A percentile compares a stretch with the other conserved stretches of the same genome.
Conservation (phyloP, 1,140 invertebrate species). For the Tetragnatha versicolor region DNA sequence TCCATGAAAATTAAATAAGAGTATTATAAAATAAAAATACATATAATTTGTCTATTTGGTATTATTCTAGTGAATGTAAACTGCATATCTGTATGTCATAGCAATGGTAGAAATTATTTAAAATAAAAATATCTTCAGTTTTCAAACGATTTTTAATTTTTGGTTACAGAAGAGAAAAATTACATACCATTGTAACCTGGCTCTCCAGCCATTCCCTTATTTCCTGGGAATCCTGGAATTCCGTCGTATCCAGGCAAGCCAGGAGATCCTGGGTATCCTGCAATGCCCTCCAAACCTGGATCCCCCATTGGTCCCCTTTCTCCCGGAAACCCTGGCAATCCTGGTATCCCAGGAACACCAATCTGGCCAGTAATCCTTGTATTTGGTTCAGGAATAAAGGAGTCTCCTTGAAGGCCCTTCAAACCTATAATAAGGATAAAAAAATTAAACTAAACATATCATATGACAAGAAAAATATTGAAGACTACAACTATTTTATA, state of each 20-base stretch:
- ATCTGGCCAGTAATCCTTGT: constrained; percentile 44
- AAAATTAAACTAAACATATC: not conserved
- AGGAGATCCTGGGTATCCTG: constrained; percentile 42
- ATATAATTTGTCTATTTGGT: not conserved
- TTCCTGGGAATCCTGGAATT: constrained; percentile 58
- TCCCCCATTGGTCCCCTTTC: constrained; percentile 56
- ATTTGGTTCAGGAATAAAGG: constrained; percentile 55
- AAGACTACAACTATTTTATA: too few relatives aligned
- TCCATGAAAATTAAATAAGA: not conserved
- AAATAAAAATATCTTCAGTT: too few relatives aligned
- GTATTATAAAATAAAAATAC: not conserved
- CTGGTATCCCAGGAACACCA: constrained; percentile 56
- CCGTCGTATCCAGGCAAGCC: constrained; percentile 57
- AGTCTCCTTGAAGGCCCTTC: constrained; percentile 65
- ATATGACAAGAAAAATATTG: too few relatives aligned
- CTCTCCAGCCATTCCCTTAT: constrained; percentile 58
- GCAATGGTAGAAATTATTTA: too few relatives aligned
- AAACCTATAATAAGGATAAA: constrained; percentile 61
- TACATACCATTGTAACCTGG: constrained; percentile 58
- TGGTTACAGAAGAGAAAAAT: too few relatives aligned
- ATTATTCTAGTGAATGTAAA: not conserved
- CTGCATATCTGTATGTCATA: too few relatives aligned
- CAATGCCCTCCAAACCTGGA: constrained; percentile 42
- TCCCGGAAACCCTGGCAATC: constrained; percentile 57
- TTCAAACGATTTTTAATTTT: too few relatives aligned